Percentiles rank a stretch among this genome's conserved stretches.
Conservation (phyloP, 2,113 vertebrate species). For the Fulmarus glacialis region DNA sequence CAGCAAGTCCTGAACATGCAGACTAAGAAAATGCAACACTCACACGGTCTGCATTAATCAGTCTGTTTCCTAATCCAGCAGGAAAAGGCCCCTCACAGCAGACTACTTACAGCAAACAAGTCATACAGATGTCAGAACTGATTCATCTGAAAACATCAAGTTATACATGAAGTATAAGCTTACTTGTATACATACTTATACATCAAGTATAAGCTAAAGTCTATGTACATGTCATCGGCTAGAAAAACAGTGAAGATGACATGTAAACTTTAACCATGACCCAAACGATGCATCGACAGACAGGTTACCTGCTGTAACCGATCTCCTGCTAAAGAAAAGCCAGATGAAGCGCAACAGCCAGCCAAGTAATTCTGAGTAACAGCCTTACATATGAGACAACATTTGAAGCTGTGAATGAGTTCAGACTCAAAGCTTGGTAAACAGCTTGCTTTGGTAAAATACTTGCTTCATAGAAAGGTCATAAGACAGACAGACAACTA, state of each 20-base stretch:
- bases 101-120: neutral
- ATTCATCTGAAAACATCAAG: neutral
- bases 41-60: neutral
- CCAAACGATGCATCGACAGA: neutral
- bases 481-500: neutral
- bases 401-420: neutral
- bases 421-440: neutral
- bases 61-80: neutral
- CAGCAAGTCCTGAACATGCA: neutral
- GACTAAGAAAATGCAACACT: neutral
- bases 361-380: neutral
- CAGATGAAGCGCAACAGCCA: neutral
- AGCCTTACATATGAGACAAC: accelerated
- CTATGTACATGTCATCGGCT: accelerated
- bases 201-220: neutral
- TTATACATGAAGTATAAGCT: neutral
- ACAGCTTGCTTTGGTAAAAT: neutral
- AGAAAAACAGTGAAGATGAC: neutral
- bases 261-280: neutral
- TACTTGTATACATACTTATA: no score
- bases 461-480: neutral
- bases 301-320: neutral
- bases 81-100: neutral
- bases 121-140: neutral
- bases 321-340: neutral